Conservation (phyloP, 2,888 invertebrate genomes). For the Diploptera punctata region DNA sequence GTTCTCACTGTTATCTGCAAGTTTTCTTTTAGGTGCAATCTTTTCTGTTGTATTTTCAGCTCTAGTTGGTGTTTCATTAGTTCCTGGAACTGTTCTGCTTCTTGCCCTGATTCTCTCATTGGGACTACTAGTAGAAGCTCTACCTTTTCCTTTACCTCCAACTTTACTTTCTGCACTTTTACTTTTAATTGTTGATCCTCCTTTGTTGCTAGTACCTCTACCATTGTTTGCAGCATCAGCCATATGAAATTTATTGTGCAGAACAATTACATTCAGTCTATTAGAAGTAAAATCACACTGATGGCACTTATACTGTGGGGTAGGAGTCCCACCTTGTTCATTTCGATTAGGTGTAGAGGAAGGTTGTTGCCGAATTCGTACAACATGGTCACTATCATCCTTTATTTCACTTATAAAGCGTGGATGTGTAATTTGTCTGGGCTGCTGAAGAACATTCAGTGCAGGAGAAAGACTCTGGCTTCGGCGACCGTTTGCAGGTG, state of each 20-base stretch:
- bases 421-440: constrained; percentile 57
- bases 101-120: background rate
- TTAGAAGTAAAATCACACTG: constrained; percentile 70
- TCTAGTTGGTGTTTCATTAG: background rate
- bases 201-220: constrained; percentile 45
- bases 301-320: constrained; percentile 62
- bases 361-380: constrained; percentile 67
- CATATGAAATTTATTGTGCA: constrained; percentile 75
- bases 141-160: constrained; percentile 10
- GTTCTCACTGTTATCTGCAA: background rate
- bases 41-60: background rate
- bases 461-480: constrained; percentile 24
- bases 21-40: constrained; percentile 30
- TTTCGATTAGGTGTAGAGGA: constrained; percentile 24
- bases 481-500: constrained; percentile 34
- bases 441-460: constrained; percentile 23
- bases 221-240: constrained; percentile 50
- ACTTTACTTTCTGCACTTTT: background rate
- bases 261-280: constrained; percentile 74
- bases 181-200: constrained; percentile 24
- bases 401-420: constrained; percentile 54
- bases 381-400: constrained; percentile 62
- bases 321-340: background rate
- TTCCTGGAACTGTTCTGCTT: background rate
- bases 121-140: background rate